Conservation (phyloP, 2,888 invertebrate genomes). For the Hedychridium roseum region DNA sequence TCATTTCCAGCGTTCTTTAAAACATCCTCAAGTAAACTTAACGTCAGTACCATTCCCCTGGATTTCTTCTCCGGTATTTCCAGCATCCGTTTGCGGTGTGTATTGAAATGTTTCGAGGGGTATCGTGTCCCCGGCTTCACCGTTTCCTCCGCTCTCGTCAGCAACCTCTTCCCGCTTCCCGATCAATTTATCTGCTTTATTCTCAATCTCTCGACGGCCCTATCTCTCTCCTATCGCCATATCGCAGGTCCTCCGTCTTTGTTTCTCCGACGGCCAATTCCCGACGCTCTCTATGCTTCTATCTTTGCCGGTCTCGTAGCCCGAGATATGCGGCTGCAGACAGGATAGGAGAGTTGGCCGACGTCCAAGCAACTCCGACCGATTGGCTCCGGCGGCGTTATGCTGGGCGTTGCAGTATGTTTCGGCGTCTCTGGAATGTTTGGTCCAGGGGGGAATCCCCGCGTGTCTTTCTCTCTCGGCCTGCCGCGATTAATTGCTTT, state of each 20-base stretch:
- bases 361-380: constrained; percentile 56
- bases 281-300: constrained; percentile 15
- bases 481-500: constrained; percentile 44
- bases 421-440: constrained; percentile 42
- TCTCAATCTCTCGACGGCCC: background rate
- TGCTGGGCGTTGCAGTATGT: constrained; percentile 33
- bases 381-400: constrained; percentile 45
- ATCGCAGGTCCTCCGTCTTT: constrained; percentile 2
- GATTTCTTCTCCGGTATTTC: too few relatives aligned
- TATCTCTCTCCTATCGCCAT: constrained; percentile 9
- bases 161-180: background rate
- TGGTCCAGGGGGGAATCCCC: constrained; percentile 23
- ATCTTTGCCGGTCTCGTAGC: constrained; percentile 11
- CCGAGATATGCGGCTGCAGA: constrained; percentile 46
- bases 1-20: too few relatives aligned
- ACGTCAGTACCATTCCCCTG: too few relatives aligned
- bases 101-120: too few relatives aligned
- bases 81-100: too few relatives aligned
- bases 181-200: background rate
- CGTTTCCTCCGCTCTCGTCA: background rate
- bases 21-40: too few relatives aligned
- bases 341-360: constrained; percentile 50
- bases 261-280: constrained; percentile 1
- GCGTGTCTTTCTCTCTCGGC: too few relatives aligned
- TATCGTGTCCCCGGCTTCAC: too few relatives aligned